These are phyloP conservation scores for Rhingia campestris DNA, from an alignment of 2,888 invertebrate species.

Conservation along the genomic window DNA sequence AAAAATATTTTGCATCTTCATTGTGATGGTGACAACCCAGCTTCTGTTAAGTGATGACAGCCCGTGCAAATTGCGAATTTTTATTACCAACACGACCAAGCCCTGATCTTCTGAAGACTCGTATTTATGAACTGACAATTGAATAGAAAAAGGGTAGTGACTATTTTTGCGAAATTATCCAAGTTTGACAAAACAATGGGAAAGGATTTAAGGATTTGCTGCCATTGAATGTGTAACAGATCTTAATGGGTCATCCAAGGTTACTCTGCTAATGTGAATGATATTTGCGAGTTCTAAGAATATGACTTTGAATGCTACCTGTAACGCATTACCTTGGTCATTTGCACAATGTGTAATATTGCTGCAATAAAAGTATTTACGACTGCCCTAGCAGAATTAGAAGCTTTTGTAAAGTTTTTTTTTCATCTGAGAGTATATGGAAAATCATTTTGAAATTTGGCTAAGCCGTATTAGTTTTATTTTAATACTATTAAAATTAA, in stretches of 20 bases:
- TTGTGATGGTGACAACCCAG: slow-evolving; percentile 46
- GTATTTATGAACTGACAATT: slow-evolving; percentile 24
- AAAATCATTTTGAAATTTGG: not conserved
- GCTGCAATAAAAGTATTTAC: not conserved
- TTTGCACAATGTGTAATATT: not conserved
- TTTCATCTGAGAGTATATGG: not conserved
- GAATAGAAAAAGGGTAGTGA: slow-evolving; percentile 62
- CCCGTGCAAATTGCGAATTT: slow-evolving; percentile 44
- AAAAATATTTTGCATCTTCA: slow-evolving; percentile 46
- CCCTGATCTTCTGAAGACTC: slow-evolving; percentile 11
- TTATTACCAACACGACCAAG: slow-evolving; percentile 34
- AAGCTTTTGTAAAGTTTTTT: slow-evolving; percentile 6
- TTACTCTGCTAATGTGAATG: slow-evolving; percentile 26
- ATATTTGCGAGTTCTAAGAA: slow-evolving; percentile 34
- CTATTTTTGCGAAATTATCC: slow-evolving; percentile 68
- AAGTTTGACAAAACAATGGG: slow-evolving; percentile 66
- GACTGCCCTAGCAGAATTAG: not conserved
- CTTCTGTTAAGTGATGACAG: slow-evolving; percentile 57
- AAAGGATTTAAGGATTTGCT: slow-evolving; percentile 65
- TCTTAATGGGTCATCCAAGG: slow-evolving; percentile 54
- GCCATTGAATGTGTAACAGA: slow-evolving; percentile 58
- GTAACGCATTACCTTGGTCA: not conserved
- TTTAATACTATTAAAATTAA: not conserved
- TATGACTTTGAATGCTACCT: slow-evolving; percentile 9
- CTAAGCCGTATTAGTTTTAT: not conserved